These are phyloP conservation scores for Bicyclus anynana DNA, from an alignment of 1,140 invertebrate species.

Conservation along the genomic window DNA sequence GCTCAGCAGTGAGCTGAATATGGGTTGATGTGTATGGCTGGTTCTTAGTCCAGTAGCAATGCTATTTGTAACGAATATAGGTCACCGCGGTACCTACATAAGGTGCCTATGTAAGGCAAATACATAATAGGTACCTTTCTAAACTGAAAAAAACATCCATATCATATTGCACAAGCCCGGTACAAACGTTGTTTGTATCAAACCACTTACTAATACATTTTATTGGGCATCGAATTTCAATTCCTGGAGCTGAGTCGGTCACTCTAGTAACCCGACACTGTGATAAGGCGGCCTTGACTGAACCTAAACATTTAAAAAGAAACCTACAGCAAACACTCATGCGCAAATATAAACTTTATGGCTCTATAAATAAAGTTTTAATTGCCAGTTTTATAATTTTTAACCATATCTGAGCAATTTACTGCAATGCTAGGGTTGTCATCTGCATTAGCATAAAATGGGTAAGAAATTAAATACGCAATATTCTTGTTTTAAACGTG, in stretches of 20 bases:
- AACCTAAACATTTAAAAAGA: constrained; percentile 32
- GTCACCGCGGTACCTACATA: too few species aligned
- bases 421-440: constrained; percentile 4
- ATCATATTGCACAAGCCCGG: constrained; percentile 8
- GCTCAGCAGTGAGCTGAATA: too few species aligned
- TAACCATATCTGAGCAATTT: constrained; percentile 18
- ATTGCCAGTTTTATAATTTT: constrained; percentile 11
- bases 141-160: not conserved
- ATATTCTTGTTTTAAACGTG: too few species aligned
- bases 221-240: constrained; percentile 35
- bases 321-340: constrained; percentile 2
- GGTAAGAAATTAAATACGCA: too few species aligned
- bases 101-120: too few species aligned
- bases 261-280: constrained; percentile 60
- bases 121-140: not conserved
- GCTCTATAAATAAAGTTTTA: constrained; percentile 18
- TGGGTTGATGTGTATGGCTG: too few species aligned
- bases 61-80: too few species aligned
- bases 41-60: too few species aligned
- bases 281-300: constrained; percentile 63
- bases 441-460: not conserved
- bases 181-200: constrained; percentile 10
- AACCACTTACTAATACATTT: constrained; percentile 21
- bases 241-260: constrained; percentile 48
- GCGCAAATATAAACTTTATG: constrained; percentile 20